Conservation (phyloP, 2,797 vertebrate species). For the Psittacula derbiana region DNA sequence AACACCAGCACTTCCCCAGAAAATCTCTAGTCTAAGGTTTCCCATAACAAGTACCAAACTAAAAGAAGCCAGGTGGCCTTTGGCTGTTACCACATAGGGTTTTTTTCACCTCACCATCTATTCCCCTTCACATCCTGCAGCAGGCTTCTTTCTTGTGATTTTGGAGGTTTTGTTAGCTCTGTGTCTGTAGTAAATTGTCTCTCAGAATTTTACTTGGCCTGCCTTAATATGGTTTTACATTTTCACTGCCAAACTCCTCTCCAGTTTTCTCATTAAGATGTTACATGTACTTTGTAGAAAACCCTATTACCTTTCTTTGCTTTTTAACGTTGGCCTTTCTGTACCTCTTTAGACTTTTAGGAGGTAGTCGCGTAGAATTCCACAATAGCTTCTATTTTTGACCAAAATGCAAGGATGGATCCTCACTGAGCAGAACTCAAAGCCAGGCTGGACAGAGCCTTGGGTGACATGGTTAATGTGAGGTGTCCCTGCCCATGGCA, state of each 20-base stretch:
- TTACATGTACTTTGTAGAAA: accelerated
- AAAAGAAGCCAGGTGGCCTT: background rate
- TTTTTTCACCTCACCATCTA: background rate
- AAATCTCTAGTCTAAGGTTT: background rate
- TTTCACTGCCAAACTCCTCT: background rate
- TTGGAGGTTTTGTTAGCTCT: background rate
- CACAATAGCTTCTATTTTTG: background rate
- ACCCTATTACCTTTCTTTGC: background rate
- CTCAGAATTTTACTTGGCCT: background rate
- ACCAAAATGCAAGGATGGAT: background rate
- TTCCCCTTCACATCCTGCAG: background rate
- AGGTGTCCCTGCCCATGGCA: no score
- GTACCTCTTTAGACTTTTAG: no score
- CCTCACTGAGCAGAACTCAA: background rate
- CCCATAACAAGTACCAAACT: background rate
- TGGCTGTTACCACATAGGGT: background rate
- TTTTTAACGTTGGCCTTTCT: background rate
- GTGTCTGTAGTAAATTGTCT: background rate
- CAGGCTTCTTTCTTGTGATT: background rate
- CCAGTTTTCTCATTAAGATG: background rate
- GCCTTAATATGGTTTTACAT: background rate
- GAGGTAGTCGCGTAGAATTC: background rate
- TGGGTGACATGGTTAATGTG: no score
- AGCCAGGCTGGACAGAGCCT: no score
- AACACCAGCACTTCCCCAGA: no score